These are phyloP conservation scores for Drosophila incognita DNA, from an alignment of 2,888 invertebrate genomes.

Conservation along the genomic window DNA sequence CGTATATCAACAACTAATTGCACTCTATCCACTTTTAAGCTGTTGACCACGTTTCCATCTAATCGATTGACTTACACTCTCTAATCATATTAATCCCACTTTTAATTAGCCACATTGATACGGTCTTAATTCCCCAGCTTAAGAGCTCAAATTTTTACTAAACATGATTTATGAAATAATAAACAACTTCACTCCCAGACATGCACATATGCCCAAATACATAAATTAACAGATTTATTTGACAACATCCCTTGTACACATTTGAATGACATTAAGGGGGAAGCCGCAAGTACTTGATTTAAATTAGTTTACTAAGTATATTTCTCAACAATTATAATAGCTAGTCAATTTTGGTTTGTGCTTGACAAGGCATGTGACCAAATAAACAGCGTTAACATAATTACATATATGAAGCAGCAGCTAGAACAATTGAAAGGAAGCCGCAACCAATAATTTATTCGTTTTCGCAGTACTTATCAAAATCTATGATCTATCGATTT, in stretches of 20 bases:
- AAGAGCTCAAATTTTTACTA: not conserved
- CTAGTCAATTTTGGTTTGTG: not conserved
- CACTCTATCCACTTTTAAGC: not conserved
- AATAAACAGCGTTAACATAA: slow-evolving; percentile 1
- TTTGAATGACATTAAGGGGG: not conserved
- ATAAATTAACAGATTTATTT: not conserved
- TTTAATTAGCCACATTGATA: slow-evolving; percentile 1
- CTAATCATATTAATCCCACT: not conserved
- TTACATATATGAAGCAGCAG: slow-evolving; percentile 19
- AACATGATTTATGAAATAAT: not conserved
- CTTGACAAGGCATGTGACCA: not conserved
- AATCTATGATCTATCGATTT: slow-evolving; percentile 75
- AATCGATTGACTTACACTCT: not conserved
- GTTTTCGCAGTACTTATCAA: slow-evolving; percentile 44
- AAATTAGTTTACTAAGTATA: not conserved
- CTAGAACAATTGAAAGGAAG: slow-evolving; percentile 48
- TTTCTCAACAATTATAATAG: not conserved
- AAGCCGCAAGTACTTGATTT: not conserved
- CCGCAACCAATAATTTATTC: slow-evolving; percentile 46
- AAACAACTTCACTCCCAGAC: not conserved
- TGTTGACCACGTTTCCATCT: slow-evolving; percentile 1
- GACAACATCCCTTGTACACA: not conserved
- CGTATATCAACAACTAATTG: not conserved
- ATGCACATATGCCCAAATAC: not conserved
- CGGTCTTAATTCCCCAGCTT: not conserved